A percentile compares a stretch with the other conserved stretches of the same genome.
These are phyloP conservation scores for Drosophila demipolita DNA, from an alignment of 2,888 invertebrate genomes.

Conservation along the genomic window DNA sequence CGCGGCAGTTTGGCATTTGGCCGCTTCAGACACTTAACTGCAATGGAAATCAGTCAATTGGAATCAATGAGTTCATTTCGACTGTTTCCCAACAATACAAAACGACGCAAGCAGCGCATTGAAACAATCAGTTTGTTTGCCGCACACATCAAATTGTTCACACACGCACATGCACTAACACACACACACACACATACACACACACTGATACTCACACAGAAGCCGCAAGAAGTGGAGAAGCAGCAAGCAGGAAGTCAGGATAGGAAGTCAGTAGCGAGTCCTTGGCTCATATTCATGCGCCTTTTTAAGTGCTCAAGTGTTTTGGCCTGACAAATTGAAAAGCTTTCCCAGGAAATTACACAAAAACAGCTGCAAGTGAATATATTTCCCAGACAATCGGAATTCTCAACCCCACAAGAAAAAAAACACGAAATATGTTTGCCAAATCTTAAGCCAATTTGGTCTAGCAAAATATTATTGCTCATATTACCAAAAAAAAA, in stretches of 20 bases:
- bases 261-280: slow-evolving; percentile 28
- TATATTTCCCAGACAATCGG: slow-evolving; percentile 45
- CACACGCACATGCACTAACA: slow-evolving; percentile 27
- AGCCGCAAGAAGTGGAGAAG: slow-evolving; percentile 7
- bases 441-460: slow-evolving; percentile 56
- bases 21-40: slow-evolving; percentile 83
- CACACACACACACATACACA: slow-evolving; percentile 1
- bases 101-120: slow-evolving; percentile 61
- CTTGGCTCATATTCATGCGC: slow-evolving; percentile 67
- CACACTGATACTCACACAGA: slow-evolving; percentile 5
- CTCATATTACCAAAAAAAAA: slow-evolving; percentile 45
- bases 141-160: slow-evolving; percentile 60
- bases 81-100: slow-evolving; percentile 82
- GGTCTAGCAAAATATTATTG: slow-evolving; percentile 53
- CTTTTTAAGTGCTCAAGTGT: slow-evolving; percentile 82
- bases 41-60: slow-evolving; percentile 85
- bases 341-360: slow-evolving; percentile 78
- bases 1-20: slow-evolving; percentile 67
- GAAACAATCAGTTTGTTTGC: slow-evolving; percentile 81
- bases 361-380: slow-evolving; percentile 65
- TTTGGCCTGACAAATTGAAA: slow-evolving; percentile 46
- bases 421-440: neutral
- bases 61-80: slow-evolving; percentile 84
- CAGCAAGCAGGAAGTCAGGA: slow-evolving; percentile 16
- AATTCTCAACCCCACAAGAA: slow-evolving; percentile 17